Conservation (phyloP, 1,140 invertebrate species). For the Hylyphantes graminicola region DNA sequence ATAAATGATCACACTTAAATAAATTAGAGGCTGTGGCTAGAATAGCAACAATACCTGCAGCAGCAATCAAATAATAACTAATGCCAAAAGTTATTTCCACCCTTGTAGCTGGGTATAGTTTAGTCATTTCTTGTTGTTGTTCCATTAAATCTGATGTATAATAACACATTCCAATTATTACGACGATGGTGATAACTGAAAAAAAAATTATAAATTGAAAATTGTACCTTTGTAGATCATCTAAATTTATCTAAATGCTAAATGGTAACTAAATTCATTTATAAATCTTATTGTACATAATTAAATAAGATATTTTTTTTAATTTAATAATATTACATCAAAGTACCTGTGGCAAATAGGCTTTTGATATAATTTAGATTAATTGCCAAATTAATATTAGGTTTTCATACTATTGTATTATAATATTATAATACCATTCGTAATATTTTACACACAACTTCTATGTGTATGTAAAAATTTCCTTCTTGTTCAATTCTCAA, state of each 20-base stretch:
- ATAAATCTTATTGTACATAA: no score
- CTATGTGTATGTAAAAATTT: no score
- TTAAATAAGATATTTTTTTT: no score
- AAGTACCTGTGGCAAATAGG: no score
- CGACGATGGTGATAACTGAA: slow-evolving; percentile 59
- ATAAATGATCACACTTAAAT: slow-evolving; percentile 50
- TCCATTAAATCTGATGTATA: slow-evolving; percentile 58
- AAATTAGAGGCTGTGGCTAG: slow-evolving; percentile 62
- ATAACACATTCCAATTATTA: slow-evolving; percentile 62
- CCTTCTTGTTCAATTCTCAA: no score
- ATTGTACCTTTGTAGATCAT: neutral
- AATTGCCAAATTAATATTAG: no score
- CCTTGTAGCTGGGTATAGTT: slow-evolving; percentile 41
- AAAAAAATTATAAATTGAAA: slow-evolving; percentile 1
- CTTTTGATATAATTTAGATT: no score
- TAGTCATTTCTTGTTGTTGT: slow-evolving; percentile 57
- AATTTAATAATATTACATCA: no score
- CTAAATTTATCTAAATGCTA: neutral
- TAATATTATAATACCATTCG: no score
- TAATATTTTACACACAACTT: no score
- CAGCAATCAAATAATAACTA: slow-evolving; percentile 62
- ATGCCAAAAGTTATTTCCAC: slow-evolving; percentile 62
- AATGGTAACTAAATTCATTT: neutral
- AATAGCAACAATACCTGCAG: slow-evolving; percentile 60
- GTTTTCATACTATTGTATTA: no score